Base-by-base conservation (phyloP, 1,140 invertebrate species). In the Theocolax elegans region DNA sequence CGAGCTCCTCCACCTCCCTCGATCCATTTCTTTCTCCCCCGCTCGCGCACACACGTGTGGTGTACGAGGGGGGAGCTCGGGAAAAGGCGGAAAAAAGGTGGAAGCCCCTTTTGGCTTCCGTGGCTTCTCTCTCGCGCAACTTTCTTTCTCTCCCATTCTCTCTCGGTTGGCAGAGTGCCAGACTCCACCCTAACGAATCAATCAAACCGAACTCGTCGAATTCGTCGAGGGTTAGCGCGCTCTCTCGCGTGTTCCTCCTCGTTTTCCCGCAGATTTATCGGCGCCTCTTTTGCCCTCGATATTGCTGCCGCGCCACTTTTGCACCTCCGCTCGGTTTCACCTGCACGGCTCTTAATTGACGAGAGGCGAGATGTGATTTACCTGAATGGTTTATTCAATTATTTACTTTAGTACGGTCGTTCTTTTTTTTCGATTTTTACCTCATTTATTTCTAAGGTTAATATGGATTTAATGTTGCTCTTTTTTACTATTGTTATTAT, bases 101-200 rank as follows among this genome's bases (percentile, higher is more conserved):
- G 25, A 29, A 1, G 35, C 42, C 25, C 10, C 38, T 13, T 42
- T 19, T 17, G 4, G 3, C 19, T 10, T 51, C 21, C 12, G 13
- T 10, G 40, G 9, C 31, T 56, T 10, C 44, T 23, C 10, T 35
- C 31, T 35, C 4, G 4, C 10, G 3, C 25, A 13, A 9, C 56
- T 58, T 17, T 9, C 71, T 71, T 71, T 72, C 71, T 51, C 23
- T 25, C 19, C 25, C 48, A 1, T 19, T 49, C 17, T 12, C 3
- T 21, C 7, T 46, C 42, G 13, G 42, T n/a, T 62, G 72, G 67
- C 59, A 15, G 0, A 17, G 23, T 29, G 44, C 74, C 74, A 79
- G 79, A 81, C 80, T 82, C 80, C 80, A 81, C 81, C 80, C 79
- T 77, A 71, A 65, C 75, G n/a, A 81, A 82, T 82, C 80, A 82